Percentiles rank a stretch among this genome's conserved stretches.
These are phyloP conservation scores for Labeo catla DNA, from an alignment of 2,113 vertebrate genomes.

Conservation along the genomic window DNA sequence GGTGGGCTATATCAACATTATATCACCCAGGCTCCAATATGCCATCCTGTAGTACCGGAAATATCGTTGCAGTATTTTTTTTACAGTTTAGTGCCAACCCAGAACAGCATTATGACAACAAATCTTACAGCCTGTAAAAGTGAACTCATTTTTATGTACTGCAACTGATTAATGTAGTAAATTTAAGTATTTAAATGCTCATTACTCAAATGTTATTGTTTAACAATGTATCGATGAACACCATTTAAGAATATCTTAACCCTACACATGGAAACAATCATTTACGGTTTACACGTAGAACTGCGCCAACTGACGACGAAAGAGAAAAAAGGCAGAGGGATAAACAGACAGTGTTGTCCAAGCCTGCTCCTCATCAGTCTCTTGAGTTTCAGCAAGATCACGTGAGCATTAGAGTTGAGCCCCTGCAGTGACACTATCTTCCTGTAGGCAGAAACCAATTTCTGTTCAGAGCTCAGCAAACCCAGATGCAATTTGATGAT, in stretches of 20 bases:
- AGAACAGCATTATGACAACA: neutral
- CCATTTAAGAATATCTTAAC: neutral
- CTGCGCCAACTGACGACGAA: neutral
- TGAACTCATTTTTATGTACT: neutral
- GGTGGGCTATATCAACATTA: neutral
- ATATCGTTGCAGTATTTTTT: neutral
- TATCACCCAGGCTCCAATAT: neutral
- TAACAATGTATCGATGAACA: neutral
- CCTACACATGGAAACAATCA: too few species aligned
- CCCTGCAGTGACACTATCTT: constrained; percentile 75
- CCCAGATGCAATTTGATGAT: constrained; percentile 74
- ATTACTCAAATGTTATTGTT: neutral
- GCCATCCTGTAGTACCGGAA: neutral
- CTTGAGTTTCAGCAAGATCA: constrained; percentile 56
- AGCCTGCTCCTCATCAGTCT: constrained; percentile 57
- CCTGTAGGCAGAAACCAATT: constrained; percentile 80
- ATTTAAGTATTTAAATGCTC: neutral
- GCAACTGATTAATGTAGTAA: neutral
- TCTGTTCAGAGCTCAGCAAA: constrained; percentile 74
- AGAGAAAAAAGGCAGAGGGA: neutral
- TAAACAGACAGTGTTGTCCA: constrained; percentile 51
- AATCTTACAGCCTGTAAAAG: neutral
- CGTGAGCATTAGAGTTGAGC: constrained; percentile 60
- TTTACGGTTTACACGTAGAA: neutral
- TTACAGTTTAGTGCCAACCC: neutral